A percentile compares a stretch with the other conserved stretches of the same genome.
phyloP scores from a whole-genome alignment of 2,113 vertebrate genomes.

The Prunella fulvescens region DNA sequence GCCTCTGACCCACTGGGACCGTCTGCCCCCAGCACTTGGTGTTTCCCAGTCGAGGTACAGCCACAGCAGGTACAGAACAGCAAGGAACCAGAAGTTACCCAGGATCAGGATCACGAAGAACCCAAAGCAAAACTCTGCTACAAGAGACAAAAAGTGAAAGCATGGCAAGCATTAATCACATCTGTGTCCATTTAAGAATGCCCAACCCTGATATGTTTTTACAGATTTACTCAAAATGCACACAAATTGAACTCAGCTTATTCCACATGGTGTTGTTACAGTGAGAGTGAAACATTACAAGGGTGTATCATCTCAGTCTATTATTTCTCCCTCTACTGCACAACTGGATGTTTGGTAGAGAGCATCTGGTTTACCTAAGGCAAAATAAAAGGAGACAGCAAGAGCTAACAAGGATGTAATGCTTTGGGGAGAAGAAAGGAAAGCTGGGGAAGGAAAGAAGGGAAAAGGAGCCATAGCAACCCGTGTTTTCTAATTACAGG shows the following conservation, averaged over 20 bases:
- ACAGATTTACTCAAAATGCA: background rate
- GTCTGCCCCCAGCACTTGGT: slow-evolving; percentile 81
- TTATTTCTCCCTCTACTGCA: background rate
- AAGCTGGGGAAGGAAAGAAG: background rate
- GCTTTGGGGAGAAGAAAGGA: background rate
- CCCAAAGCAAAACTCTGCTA: slow-evolving; percentile 79
- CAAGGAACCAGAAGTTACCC: slow-evolving; percentile 84
- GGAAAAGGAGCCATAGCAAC: background rate
- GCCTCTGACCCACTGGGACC: slow-evolving; percentile 77
- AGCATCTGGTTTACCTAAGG: background rate
- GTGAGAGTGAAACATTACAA: background rate
- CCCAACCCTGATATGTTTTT: background rate
- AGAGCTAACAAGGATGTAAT: background rate
- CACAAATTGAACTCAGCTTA: background rate
- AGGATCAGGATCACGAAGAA: slow-evolving; percentile 76
- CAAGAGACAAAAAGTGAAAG: background rate
- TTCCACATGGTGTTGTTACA: background rate
- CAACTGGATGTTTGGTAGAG: background rate
- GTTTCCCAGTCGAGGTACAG: slow-evolving; percentile 87
- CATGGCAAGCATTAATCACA: background rate
- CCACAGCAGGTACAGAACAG: slow-evolving; percentile 84
- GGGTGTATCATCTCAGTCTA: background rate
- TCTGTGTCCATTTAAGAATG: background rate
- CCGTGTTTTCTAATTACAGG: background rate
- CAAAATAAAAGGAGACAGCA: background rate